Conservation (phyloP, 37 sponge, comb jelly and placozoan genomes). For the Ianthella basta region DNA sequence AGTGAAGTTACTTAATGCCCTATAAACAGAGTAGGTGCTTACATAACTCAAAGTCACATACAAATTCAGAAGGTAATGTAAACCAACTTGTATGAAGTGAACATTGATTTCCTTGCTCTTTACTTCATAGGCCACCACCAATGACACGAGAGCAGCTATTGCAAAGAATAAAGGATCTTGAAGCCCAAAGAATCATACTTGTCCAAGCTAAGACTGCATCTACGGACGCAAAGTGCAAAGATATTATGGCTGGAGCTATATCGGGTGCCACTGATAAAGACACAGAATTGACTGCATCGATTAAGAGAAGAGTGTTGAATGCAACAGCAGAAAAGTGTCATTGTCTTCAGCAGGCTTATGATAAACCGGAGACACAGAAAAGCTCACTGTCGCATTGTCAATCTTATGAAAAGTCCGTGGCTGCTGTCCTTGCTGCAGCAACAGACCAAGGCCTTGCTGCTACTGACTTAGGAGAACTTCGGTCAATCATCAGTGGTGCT, state of each 20-base stretch:
- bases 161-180: conserved; percentile 8
- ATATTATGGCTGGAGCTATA: background rate
- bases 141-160: conserved; percentile 18
- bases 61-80: too few relatives aligned
- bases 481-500: background rate
- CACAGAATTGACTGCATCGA: background rate
- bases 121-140: background rate
- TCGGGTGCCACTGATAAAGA: too few relatives aligned
- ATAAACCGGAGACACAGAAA: background rate
- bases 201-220: background rate
- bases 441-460: too few relatives aligned
- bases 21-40: too few relatives aligned
- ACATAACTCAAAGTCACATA: too few relatives aligned
- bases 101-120: too few relatives aligned
- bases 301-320: background rate
- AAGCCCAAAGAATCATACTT: background rate
- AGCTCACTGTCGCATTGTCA: background rate
- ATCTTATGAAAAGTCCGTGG: conserved; percentile 17
- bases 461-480: too few relatives aligned
- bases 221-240: background rate
- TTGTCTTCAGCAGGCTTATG: background rate
- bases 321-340: background rate
- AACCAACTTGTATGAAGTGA: too few relatives aligned
- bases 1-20: too few relatives aligned
- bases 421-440: background rate